These are phyloP conservation scores for Dicyrtoma fusca DNA, from an alignment of 2,888 invertebrate species.

Conservation along the genomic window DNA sequence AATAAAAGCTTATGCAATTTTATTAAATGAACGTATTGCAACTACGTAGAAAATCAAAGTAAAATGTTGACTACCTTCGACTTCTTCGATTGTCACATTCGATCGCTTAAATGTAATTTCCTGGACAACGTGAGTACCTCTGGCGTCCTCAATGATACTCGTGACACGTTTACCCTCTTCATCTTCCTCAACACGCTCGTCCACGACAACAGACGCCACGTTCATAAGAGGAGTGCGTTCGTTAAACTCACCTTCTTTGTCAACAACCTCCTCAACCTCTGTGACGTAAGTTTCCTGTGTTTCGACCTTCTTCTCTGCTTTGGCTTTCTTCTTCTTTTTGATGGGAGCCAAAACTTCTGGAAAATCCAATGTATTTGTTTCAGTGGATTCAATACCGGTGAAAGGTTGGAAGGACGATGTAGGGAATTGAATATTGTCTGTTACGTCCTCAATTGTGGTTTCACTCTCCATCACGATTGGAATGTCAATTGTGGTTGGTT, in stretches of 20 bases:
- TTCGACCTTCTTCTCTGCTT: constrained; percentile 31
- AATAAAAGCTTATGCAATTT: too few species aligned
- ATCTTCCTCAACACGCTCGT: constrained; percentile 28
- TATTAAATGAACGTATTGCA: too few species aligned
- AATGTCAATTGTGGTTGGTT: neutral
- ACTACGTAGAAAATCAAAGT: too few species aligned
- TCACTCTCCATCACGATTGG: constrained; percentile 3
- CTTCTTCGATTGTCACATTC: constrained; percentile 32
- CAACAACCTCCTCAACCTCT: constrained; percentile 41
- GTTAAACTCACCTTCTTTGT: constrained; percentile 38
- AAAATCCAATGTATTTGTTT: constrained; percentile 21
- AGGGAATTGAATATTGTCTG: neutral
- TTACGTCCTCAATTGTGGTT: constrained; percentile 1
- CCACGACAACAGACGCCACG: constrained; percentile 27
- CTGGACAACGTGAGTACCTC: constrained; percentile 32
- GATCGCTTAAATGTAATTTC: constrained; percentile 36
- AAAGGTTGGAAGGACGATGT: neutral
- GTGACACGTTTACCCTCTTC: constrained; percentile 29
- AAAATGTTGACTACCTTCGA: constrained; percentile 12
- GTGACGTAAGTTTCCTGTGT: constrained; percentile 22
- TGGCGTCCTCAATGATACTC: constrained; percentile 30
- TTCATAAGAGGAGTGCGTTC: constrained; percentile 9
- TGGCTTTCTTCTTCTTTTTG: constrained; percentile 29
- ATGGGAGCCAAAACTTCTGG: constrained; percentile 14
- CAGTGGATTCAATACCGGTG: neutral